phyloP scores from a whole-genome alignment of 2,888 invertebrate species.

The Molorchus minor region DNA sequence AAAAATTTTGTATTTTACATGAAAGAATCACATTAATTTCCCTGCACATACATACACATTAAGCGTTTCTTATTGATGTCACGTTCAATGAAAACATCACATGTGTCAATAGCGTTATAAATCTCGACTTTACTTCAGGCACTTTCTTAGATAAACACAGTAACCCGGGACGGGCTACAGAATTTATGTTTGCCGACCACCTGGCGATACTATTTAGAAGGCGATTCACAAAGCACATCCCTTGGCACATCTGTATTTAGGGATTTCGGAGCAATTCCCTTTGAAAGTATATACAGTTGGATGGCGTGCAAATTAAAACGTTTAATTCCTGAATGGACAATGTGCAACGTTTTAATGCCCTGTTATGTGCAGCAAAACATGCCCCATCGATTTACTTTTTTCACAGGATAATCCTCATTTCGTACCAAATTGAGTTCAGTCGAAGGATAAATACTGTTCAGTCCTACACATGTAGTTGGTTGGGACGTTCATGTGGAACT shows the following conservation, averaged over 20 bases:
- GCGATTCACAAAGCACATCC: conserved; percentile 49
- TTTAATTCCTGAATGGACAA: conserved; percentile 50
- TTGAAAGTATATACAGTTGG: conserved; percentile 38
- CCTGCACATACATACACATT: conserved; percentile 4
- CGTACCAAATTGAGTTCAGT: conserved; percentile 27
- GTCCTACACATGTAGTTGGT: conserved; percentile 11
- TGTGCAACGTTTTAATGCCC: conserved; percentile 45
- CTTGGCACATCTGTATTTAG: conserved; percentile 42
- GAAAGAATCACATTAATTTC: conserved; percentile 14
- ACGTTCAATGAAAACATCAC: conserved; percentile 46
- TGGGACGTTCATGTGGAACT: not conserved
- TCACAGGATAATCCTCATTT: conserved; percentile 33
- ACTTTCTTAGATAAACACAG: conserved; percentile 33
- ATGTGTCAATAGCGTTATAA: conserved; percentile 39
- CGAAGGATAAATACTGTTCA: conserved; percentile 14
- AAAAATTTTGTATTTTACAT: conserved; percentile 12
- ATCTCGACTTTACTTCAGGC: conserved; percentile 30
- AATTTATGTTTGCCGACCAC: conserved; percentile 35
- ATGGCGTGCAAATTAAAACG: conserved; percentile 42
- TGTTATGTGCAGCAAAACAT: conserved; percentile 34
- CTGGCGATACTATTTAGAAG: conserved; percentile 41
- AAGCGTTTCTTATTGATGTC: conserved; percentile 22
- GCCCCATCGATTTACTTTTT: conserved; percentile 39
- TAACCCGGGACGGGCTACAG: conserved; percentile 16
- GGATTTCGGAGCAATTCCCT: conserved; percentile 39